Conservation (phyloP, 2,113 vertebrate species). For the Neomonachus schauinslandi region DNA sequence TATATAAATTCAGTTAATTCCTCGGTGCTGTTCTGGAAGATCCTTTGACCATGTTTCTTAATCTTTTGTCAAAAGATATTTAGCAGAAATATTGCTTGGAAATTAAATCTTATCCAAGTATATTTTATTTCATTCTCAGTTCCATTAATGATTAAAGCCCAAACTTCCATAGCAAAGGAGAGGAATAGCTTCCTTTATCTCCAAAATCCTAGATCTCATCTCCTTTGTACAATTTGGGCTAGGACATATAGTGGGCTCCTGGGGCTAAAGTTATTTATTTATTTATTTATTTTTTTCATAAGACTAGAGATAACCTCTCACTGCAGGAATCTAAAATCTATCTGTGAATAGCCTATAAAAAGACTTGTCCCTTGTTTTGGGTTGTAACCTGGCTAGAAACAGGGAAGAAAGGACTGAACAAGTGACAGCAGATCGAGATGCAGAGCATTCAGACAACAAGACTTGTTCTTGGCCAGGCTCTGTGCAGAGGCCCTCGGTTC, state of each 20-base stretch:
- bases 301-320: constrained; percentile 35
- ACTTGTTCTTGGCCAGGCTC: neutral
- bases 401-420: neutral
- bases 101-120: constrained; percentile 55
- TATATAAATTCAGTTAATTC: constrained; percentile 54
- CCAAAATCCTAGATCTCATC: constrained; percentile 42
- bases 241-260: neutral
- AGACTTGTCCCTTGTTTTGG: neutral
- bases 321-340: constrained; percentile 26
- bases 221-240: constrained; percentile 35
- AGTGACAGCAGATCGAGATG: neutral
- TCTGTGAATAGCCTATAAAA: constrained; percentile 29
- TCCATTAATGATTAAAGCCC: constrained; percentile 13
- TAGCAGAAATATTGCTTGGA: constrained; percentile 42
- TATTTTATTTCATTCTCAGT: constrained; percentile 40
- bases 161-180: constrained; percentile 30
- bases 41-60: constrained; percentile 34
- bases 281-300: neutral
- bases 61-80: constrained; percentile 53
- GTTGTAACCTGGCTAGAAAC: constrained; percentile 12
- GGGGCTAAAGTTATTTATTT: constrained; percentile 4
- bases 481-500: neutral
- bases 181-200: constrained; percentile 10
- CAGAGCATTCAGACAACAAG: neutral
- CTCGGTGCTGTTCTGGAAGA: constrained; percentile 36